These are phyloP conservation scores for Ditylenchus dipsaci DNA, from an alignment of 1,140 invertebrate genomes.

Conservation along the genomic window DNA sequence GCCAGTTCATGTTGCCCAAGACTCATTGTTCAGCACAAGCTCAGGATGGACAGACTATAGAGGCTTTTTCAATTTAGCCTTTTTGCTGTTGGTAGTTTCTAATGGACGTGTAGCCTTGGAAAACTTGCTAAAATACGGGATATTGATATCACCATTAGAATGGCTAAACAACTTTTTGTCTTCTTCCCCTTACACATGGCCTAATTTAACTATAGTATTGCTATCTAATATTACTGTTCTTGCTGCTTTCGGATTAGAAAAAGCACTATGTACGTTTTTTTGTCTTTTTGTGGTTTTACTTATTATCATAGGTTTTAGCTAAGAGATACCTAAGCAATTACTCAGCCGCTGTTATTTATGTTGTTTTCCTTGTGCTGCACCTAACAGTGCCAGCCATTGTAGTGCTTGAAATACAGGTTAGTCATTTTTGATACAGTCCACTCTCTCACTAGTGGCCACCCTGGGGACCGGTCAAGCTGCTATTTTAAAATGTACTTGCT, in stretches of 20 bases:
- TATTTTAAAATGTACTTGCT: too few species aligned
- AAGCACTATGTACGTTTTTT: constrained; percentile 71
- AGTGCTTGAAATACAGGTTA: background rate
- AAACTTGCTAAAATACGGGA: constrained; percentile 96
- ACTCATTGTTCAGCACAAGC: constrained; percentile 89
- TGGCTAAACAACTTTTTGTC: constrained; percentile 75
- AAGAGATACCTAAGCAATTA: constrained; percentile 44
- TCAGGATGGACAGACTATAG: constrained; percentile 90
- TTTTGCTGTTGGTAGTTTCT: constrained; percentile 77
- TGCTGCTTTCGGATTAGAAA: constrained; percentile 75
- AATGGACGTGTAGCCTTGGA: constrained; percentile 86
- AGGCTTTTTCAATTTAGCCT: constrained; percentile 89
- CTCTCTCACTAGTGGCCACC: too few species aligned
- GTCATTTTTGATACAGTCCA: too few species aligned
- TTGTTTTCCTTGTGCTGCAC: background rate
- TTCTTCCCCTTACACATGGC: constrained; percentile 70
- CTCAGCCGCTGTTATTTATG: constrained; percentile 54
- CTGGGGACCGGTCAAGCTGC: too few species aligned
- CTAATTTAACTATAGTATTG: constrained; percentile 62
- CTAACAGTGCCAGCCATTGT: background rate
- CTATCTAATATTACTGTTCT: constrained; percentile 75
- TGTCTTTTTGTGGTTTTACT: too few species aligned
- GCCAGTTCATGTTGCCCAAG: constrained; percentile 75
- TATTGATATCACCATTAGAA: constrained; percentile 85
- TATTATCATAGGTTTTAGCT: constrained; percentile 61